phyloP scores from a whole-genome alignment of 2,113 vertebrate species.

The Oenanthe melanoleuca region DNA sequence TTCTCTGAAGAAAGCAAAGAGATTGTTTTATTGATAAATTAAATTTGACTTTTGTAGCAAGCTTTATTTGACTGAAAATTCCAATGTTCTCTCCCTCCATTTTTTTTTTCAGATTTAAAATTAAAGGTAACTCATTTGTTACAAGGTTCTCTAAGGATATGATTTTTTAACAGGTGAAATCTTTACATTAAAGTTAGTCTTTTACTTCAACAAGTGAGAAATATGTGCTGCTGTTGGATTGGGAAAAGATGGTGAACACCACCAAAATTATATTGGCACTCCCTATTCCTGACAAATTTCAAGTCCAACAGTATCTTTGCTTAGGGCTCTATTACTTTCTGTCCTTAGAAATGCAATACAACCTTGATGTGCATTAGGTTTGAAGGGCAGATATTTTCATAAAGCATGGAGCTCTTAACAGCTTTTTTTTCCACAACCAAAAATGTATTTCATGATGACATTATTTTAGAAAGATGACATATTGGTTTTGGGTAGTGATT shows the following conservation, averaged over 20 bases:
- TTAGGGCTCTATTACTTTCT: conserved; percentile 13
- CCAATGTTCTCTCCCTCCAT: not conserved
- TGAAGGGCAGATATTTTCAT: conserved; percentile 13
- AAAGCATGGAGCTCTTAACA: not conserved
- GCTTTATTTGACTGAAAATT: not conserved
- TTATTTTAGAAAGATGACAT: not conserved
- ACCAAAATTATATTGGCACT: conserved; percentile 27
- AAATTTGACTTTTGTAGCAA: not conserved
- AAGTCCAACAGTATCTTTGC: conserved; percentile 22
- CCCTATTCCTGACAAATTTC: conserved; percentile 7
- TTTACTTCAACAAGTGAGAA: conserved; percentile 3
- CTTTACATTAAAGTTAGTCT: not conserved
- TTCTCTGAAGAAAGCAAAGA: not conserved
- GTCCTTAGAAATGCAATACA: conserved; percentile 26
- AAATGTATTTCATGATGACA: not conserved
- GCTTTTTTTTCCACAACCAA: not conserved
- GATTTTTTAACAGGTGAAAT: conserved; percentile 15
- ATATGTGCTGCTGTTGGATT: not conserved
- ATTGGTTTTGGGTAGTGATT: conserved; percentile 28
- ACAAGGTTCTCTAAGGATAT: not conserved
- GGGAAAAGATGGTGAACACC: not conserved
- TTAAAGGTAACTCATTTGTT: not conserved
- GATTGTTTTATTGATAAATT: not conserved
- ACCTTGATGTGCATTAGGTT: not conserved
- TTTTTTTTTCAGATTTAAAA: not conserved